Evolutionary conservation across 2,888 invertebrate genomes (phyloP).

Genomic region (Synanthedon tipuliformis): DNA sequence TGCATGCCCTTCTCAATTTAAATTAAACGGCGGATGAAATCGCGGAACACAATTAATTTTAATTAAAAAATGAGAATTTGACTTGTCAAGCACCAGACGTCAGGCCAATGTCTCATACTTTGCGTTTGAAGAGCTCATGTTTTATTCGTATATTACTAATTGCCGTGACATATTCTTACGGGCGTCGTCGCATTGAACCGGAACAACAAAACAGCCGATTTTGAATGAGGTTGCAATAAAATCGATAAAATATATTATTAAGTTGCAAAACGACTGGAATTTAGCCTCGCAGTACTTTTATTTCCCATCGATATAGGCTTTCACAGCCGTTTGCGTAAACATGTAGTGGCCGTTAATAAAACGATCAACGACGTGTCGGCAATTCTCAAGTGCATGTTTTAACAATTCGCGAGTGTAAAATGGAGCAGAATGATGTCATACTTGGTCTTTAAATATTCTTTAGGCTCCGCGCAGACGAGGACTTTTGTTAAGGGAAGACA

Average conservation of each 20-base stretch:
- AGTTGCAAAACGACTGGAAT: not conserved
- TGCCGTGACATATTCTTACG: constrained; percentile 8
- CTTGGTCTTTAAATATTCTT: too few relatives aligned
- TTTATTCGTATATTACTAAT: constrained; percentile 18
- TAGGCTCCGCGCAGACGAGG: too few relatives aligned
- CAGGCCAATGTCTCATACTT: not conserved
- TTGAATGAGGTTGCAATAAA: constrained; percentile 11
- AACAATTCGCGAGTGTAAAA: not conserved
- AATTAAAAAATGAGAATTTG: too few relatives aligned
- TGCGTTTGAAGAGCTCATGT: constrained; percentile 20
- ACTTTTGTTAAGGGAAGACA: too few relatives aligned
- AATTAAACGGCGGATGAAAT: too few relatives aligned
- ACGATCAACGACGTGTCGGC: not conserved
- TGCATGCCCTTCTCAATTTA: too few relatives aligned
- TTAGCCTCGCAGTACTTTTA: not conserved
- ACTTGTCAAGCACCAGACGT: not conserved
- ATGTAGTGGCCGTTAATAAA: not conserved
- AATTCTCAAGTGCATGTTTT: not conserved
- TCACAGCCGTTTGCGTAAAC: not conserved
- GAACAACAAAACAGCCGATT: not conserved
- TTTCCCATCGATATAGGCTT: not conserved
- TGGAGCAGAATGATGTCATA: not conserved
- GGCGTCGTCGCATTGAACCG: not conserved
- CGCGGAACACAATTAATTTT: too few relatives aligned
- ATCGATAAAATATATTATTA: constrained; percentile 12